These are phyloP conservation scores for Drosophila pseudoobscura DNA, from an alignment of 1,140 invertebrate species.

Conservation along the genomic window DNA sequence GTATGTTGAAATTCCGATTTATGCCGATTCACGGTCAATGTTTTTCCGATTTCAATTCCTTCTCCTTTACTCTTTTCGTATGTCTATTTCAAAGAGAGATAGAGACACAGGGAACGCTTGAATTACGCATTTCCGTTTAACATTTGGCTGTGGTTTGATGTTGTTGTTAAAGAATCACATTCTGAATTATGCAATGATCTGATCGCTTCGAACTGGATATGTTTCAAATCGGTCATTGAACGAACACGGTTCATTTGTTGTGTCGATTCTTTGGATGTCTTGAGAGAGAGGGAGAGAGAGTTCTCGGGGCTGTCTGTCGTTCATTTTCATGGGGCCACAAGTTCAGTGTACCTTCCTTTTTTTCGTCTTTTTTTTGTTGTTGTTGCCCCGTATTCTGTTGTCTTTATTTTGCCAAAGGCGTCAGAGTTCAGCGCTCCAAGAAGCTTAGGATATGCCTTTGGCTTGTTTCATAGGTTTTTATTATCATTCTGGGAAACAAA, in stretches of 20 bases:
- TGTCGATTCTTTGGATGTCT: conserved; percentile 25
- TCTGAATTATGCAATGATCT: conserved; percentile 64
- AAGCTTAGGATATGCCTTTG: conserved; percentile 32
- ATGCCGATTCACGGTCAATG: conserved; percentile 74
- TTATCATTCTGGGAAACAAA: background rate
- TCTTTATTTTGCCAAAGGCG: conserved; percentile 14
- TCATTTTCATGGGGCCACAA: conserved; percentile 16
- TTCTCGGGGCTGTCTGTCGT: conserved; percentile 3
- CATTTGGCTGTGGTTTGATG: background rate
- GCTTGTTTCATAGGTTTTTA: conserved; percentile 9
- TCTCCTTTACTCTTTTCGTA: conserved; percentile 9
- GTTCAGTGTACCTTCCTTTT: conserved; percentile 39
- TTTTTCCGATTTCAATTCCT: conserved; percentile 40
- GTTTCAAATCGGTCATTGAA: conserved; percentile 65
- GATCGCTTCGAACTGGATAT: background rate
- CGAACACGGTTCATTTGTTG: conserved; percentile 21
- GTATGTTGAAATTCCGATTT: conserved; percentile 49
- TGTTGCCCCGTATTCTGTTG: conserved; percentile 13
- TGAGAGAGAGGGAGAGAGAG: conserved; percentile 1
- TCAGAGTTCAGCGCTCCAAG: conserved; percentile 39
- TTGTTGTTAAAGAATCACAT: conserved; percentile 30
- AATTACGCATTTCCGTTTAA: conserved; percentile 63
- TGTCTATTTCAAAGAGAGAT: conserved; percentile 9
- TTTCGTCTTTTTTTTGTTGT: conserved; percentile 1
- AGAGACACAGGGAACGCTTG: background rate